Evolutionary conservation across 1,140 invertebrate species (phyloP).

Genomic region (Pseudomyrmex dendroicus): DNA sequence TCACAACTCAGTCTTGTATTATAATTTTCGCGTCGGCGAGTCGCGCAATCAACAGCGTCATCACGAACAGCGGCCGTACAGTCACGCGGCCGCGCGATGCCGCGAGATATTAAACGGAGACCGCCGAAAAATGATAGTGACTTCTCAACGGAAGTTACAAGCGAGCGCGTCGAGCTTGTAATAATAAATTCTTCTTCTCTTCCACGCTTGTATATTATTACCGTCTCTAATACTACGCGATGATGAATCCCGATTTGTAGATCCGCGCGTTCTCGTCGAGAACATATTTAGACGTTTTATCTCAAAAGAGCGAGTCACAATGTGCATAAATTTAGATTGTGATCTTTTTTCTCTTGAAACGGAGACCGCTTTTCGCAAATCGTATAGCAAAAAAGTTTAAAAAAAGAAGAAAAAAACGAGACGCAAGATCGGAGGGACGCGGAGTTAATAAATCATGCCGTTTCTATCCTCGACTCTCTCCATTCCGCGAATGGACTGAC

Average conservation of each 20-base stretch:
- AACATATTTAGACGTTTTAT: background rate
- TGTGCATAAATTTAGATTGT: too few relatives aligned
- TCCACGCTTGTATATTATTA: background rate
- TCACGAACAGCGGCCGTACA: background rate
- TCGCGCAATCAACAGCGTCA: constrained; percentile 42
- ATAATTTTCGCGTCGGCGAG: constrained; percentile 31
- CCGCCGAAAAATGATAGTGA: constrained; percentile 1
- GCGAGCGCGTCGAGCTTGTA: background rate
- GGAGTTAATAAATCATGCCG: constrained; percentile 42
- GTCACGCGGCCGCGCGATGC: background rate
- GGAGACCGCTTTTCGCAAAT: background rate
- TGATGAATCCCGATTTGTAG: background rate
- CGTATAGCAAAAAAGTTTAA: too few relatives aligned
- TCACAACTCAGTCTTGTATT: constrained; percentile 21
- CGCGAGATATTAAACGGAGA: background rate
- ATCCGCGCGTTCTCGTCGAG: background rate
- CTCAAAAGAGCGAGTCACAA: background rate
- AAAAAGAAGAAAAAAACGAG: background rate
- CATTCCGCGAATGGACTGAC: constrained; percentile 29
- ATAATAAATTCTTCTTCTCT: background rate
- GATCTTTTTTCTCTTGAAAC: too few relatives aligned
- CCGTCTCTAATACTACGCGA: too few relatives aligned
- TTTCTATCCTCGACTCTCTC: constrained; percentile 8
- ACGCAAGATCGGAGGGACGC: background rate
- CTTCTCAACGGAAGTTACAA: constrained; percentile 9